phyloP scores from a whole-genome alignment of 2,888 invertebrate species.

The Polymixis flavicincta region DNA sequence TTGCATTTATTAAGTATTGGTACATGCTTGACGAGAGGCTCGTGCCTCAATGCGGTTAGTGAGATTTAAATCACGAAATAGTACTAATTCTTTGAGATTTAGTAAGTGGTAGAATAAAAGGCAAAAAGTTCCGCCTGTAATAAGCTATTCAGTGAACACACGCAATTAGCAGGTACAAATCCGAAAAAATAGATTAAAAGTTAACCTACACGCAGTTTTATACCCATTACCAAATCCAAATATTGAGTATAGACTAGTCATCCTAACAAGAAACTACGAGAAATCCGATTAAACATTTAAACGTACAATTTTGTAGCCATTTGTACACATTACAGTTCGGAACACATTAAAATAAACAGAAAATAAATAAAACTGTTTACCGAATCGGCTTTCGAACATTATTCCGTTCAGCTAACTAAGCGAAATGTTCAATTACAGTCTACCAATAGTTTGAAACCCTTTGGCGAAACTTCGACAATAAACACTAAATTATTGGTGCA shows the following conservation, averaged over 20 bases:
- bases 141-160: background rate
- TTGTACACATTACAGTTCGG: background rate
- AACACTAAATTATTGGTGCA: constrained; percentile 49
- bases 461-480: constrained; percentile 54
- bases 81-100: background rate
- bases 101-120: background rate
- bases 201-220: too few relatives aligned
- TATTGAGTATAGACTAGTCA: background rate
- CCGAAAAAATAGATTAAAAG: background rate
- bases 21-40: background rate
- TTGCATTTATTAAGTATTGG: background rate
- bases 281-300: background rate
- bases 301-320: background rate
- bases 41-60: too few relatives aligned
- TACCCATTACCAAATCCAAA: background rate
- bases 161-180: background rate
- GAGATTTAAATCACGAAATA: too few relatives aligned
- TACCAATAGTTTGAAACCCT: constrained; percentile 47
- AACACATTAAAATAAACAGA: constrained; percentile 4
- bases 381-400: constrained; percentile 17
- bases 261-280: background rate
- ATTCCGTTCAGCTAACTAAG: constrained; percentile 7
- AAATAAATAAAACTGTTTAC: constrained; percentile 26
- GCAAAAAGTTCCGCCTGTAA: background rate
- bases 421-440: constrained; percentile 37